Base-by-base conservation (phyloP, 2,113 vertebrate genomes). In the Nesogale talazaci region DNA sequence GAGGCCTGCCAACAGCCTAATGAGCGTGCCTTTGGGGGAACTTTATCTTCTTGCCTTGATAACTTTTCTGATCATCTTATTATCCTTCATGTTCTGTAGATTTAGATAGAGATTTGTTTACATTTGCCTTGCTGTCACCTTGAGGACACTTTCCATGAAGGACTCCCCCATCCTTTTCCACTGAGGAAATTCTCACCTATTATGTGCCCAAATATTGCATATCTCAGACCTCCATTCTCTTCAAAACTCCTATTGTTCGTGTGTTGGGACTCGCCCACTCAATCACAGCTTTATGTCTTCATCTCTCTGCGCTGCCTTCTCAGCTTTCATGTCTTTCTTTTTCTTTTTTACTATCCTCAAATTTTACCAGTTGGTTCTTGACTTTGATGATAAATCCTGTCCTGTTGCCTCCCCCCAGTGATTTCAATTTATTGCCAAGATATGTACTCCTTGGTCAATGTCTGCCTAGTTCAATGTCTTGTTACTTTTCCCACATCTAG, bases 361-460 rank as follows among this genome's bases (percentile, higher is more conserved):
- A 86, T 65, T 91, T 7, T 85, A 83, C 76, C 70, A 83, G 19
- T 67, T 81, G 23, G 23, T 11, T n/a, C 67, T 87, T 65, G 52
- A 40, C 15, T 83, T 92, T 79, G 38, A 25, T 80, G 88, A 61
- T 89, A 74, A n/a, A 80, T 38, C 75, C 20, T 83, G 67, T 16
- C 36, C n/a, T 40, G 67, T 75, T 36, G 46, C 42, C 69, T 70
- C 46, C 14, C 88, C 15, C 59, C 23, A 85, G 69, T 67, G 74
- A n/a, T 34, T 57, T 52, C 46, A 63, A 22, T 88, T 89, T 61
- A 59, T 93, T 86, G 87, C 63, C 31, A 95, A 93, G 36, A 70
- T 81, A 36, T 42, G 40, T 72, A 20, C 27, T 84, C 72, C 70
- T 79, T 38, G 25, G 78, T 78, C 94, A 29, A 70, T 88, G 82